Percentiles rank a stretch among this genome's conserved stretches.
These are phyloP conservation scores for Dendropsophus ebraccatus DNA, from an alignment of 2,113 vertebrate species.

Conservation along the genomic window DNA sequence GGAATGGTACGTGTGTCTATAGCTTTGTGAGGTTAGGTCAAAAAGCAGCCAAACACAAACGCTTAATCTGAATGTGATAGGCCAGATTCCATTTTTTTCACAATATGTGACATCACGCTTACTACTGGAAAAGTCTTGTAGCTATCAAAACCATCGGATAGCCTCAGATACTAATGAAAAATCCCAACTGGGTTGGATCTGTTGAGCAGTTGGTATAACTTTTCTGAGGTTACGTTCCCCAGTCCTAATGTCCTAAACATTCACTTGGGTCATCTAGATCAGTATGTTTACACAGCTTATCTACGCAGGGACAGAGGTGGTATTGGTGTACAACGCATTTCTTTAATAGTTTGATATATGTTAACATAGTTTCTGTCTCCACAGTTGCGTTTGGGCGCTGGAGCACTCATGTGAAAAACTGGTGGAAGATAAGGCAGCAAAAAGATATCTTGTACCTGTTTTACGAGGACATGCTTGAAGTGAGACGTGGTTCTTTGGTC, in stretches of 20 bases:
- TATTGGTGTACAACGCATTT: not conserved
- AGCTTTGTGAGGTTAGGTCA: not conserved
- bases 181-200: no score
- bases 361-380: not conserved
- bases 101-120: not conserved
- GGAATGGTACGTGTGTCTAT: conserved; percentile 63
- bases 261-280: no score
- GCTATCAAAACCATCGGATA: no score
- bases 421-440: conserved; percentile 80
- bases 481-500: conserved; percentile 57
- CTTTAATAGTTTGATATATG: not conserved
- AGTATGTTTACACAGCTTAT: no score
- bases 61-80: not conserved
- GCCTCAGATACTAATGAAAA: no score
- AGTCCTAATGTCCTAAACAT: no score
- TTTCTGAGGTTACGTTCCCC: no score
- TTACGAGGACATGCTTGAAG: conserved; percentile 92
- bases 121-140: no score
- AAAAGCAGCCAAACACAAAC: not conserved
- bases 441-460: conserved; percentile 84
- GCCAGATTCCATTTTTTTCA: not conserved
- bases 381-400: conserved; percentile 86
- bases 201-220: no score
- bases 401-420: conserved; percentile 86
- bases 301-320: not conserved